Evolutionary conservation across 2,113 vertebrate species (phyloP).

Genomic region (Tragulus kanchil): DNA sequence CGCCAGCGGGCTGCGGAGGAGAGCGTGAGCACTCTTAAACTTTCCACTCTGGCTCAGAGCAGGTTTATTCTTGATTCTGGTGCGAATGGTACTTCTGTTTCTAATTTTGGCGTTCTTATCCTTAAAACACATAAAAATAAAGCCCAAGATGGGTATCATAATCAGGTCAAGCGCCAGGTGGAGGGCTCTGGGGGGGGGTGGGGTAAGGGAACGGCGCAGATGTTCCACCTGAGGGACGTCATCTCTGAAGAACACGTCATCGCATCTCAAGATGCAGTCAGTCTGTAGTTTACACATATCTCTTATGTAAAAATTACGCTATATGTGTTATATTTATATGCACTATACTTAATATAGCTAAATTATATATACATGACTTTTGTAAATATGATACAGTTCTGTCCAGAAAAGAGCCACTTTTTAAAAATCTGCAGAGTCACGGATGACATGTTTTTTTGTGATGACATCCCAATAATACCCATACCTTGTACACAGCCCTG

Average conservation of each 20-base stretch:
- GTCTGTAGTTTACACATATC: neutral
- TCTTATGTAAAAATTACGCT: neutral
- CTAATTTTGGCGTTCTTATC: neutral
- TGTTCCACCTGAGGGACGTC: accelerated
- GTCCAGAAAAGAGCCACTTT: neutral
- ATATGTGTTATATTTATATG: neutral
- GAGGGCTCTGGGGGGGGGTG: accelerated
- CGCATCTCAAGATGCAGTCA: neutral
- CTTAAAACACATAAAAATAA: neutral
- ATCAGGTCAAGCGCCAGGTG: neutral
- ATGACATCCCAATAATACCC: neutral
- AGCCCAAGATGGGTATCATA: neutral
- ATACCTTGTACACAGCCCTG: accelerated
- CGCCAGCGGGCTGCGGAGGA: accelerated
- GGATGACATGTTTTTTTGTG: neutral
- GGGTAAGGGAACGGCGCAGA: accelerated
- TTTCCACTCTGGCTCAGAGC: neutral
- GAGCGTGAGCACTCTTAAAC: neutral
- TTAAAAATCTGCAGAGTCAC: accelerated
- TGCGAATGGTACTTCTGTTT: neutral
- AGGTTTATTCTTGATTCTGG: neutral
- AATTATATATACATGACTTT: too few species aligned
- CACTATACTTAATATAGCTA: too few species aligned
- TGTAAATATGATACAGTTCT: neutral
- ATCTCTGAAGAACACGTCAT: accelerated